Evolutionary conservation across 2,797 vertebrate species (phyloP).

Genomic region (Diplodus sargus): DNA sequence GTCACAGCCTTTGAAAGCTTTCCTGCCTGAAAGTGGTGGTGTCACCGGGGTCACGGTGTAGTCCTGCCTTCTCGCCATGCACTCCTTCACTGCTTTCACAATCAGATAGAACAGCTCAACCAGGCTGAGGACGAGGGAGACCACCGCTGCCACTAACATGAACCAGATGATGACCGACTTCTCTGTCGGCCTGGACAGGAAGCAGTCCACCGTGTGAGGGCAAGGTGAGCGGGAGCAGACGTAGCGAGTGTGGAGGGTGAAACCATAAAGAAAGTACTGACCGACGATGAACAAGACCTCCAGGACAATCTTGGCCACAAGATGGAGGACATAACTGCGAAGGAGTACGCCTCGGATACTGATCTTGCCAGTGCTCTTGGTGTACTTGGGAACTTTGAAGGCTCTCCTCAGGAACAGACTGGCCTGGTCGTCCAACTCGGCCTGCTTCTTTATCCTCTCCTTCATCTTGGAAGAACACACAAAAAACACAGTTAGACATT

Average conservation of each 20-base stretch:
- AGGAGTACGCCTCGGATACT: conserved; percentile 91
- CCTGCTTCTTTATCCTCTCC: conserved; percentile 85
- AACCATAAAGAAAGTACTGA: conserved; percentile 94
- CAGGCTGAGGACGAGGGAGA: conserved; percentile 90
- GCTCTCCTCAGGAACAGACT: conserved; percentile 82
- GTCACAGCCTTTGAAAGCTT: conserved; percentile 63
- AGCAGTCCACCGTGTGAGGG: conserved; percentile 94
- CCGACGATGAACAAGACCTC: conserved; percentile 91
- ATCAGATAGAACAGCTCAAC: conserved; percentile 87
- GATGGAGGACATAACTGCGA: conserved; percentile 89
- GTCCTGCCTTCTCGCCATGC: conserved; percentile 78
- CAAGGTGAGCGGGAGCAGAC: conserved; percentile 89
- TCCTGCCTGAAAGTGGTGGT: conserved; percentile 64
- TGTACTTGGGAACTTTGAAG: conserved; percentile 88
- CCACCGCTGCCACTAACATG: conserved; percentile 91
- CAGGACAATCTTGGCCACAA: conserved; percentile 91
- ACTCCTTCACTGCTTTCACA: conserved; percentile 86
- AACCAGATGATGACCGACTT: conserved; percentile 98
- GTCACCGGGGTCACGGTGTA: conserved; percentile 84
- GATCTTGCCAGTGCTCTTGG: conserved; percentile 87
- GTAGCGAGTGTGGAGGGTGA: conserved; percentile 88
- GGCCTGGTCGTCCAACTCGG: conserved; percentile 76
- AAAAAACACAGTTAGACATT: conserved; percentile 14
- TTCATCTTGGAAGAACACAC: conserved; percentile 77
- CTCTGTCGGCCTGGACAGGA: conserved; percentile 94